These are phyloP conservation scores for Luperina testacea DNA, from an alignment of 2,888 invertebrate genomes.

Conservation along the genomic window DNA sequence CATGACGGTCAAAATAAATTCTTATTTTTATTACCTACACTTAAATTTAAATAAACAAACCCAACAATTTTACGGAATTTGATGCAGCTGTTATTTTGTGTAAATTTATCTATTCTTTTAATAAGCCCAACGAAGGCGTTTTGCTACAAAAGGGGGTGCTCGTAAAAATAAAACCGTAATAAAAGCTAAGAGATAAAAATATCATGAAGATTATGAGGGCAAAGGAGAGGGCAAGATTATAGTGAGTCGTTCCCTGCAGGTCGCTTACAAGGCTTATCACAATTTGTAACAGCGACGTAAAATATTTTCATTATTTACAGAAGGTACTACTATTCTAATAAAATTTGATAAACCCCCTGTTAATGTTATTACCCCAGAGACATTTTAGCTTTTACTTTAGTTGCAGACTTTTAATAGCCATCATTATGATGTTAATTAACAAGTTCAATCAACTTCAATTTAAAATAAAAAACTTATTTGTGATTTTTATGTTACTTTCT, in stretches of 20 bases:
- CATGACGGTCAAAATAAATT: slow-evolving; percentile 36
- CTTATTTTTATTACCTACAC: slow-evolving; percentile 21
- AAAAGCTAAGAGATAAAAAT: slow-evolving; percentile 81
- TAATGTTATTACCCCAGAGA: not conserved
- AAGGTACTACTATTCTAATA: not conserved
- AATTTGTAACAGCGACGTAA: slow-evolving; percentile 70
- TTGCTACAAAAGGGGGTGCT: slow-evolving; percentile 66
- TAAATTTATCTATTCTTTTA: slow-evolving; percentile 71
- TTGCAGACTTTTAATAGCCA: not conserved
- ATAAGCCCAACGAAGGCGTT: slow-evolving; percentile 69
- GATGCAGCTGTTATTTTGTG: slow-evolving; percentile 66
- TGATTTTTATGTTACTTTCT: slow-evolving; percentile 26
- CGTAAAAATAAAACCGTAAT: slow-evolving; percentile 81
- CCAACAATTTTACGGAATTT: slow-evolving; percentile 52
- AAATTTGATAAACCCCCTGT: slow-evolving; percentile 1
- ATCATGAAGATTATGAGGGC: slow-evolving; percentile 80
- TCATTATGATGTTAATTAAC: too few relatives aligned
- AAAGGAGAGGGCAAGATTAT: slow-evolving; percentile 74
- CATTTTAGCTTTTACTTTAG: not conserved
- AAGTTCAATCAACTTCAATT: not conserved
- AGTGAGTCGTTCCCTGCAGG: slow-evolving; percentile 69
- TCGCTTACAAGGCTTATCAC: slow-evolving; percentile 74
- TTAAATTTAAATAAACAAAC: slow-evolving; percentile 54
- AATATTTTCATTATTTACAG: slow-evolving; percentile 62
- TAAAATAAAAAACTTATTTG: slow-evolving; percentile 22